Percentiles rank a stretch among this genome's conserved stretches.
phyloP scores from a whole-genome alignment of 2,113 vertebrate species.

The Phalacrocorax brasilianus region DNA sequence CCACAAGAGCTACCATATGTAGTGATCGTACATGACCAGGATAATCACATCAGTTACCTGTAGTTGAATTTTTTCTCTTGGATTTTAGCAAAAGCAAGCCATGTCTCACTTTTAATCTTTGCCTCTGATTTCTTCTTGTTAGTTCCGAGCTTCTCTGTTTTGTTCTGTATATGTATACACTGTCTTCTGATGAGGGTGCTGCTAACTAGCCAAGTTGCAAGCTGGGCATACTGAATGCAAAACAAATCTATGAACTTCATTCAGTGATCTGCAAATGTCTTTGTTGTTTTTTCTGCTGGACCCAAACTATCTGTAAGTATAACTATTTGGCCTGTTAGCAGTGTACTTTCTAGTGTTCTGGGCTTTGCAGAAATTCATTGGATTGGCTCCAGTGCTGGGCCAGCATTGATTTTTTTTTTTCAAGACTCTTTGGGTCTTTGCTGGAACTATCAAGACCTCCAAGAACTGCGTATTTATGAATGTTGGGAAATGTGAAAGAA shows the following conservation, averaged over 20 bases:
- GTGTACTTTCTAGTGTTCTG: neutral
- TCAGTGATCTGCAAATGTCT: neutral
- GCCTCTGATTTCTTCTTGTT: neutral
- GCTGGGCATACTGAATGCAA: neutral
- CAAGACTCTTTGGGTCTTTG: neutral
- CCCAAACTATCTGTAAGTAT: neutral
- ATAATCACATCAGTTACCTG: neutral
- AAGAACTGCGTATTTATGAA: neutral
- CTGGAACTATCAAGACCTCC: neutral
- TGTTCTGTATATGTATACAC: neutral
- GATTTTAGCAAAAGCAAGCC: neutral
- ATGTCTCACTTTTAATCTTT: neutral
- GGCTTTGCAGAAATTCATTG: neutral
- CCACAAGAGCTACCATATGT: neutral
- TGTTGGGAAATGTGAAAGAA: neutral
- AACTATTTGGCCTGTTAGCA: neutral
- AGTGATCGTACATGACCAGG: neutral
- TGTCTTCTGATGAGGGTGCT: neutral
- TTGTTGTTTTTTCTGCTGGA: neutral
- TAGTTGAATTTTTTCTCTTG: neutral
- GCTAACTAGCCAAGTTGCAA: neutral
- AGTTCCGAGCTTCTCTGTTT: neutral
- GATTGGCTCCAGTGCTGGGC: neutral
- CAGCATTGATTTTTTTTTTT: neutral
- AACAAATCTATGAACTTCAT: neutral